Evolutionary conservation across 2,113 vertebrate genomes (phyloP).

Genomic region (Callipepla squamata): DNA sequence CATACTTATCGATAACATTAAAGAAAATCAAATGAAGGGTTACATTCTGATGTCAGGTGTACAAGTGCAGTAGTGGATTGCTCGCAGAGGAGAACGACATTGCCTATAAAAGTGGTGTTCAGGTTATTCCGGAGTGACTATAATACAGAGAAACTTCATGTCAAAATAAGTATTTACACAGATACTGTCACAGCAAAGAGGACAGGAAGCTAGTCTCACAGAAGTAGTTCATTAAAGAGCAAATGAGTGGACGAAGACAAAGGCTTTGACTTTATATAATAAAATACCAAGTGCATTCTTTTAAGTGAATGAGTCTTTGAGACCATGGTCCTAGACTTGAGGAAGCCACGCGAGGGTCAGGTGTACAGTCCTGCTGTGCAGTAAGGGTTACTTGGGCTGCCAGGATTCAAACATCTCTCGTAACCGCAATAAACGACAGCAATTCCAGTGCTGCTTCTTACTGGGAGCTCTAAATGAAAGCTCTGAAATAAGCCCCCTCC

Average conservation of each 20-base stretch:
- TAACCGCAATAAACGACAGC: not conserved
- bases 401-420: not conserved
- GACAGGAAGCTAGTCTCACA: constrained; percentile 58
- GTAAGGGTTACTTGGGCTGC: not conserved
- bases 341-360: constrained; percentile 56
- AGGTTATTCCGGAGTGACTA: constrained; percentile 47
- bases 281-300: constrained; percentile 72
- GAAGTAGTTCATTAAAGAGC: constrained; percentile 46
- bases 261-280: constrained; percentile 68
- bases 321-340: constrained; percentile 52
- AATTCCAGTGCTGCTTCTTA: constrained; percentile 21
- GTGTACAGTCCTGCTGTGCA: constrained; percentile 11
- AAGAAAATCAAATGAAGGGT: constrained; percentile 38
- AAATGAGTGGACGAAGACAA: constrained; percentile 38
- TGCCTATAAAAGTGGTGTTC: constrained; percentile 56
- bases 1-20: constrained; percentile 3
- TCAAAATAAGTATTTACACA: constrained; percentile 64
- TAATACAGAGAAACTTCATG: constrained; percentile 58
- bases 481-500: not conserved
- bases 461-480: not conserved
- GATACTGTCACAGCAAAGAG: constrained; percentile 61
- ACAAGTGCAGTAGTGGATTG: constrained; percentile 63
- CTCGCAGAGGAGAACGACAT: not conserved
- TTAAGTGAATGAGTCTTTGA: constrained; percentile 66
- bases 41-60: constrained; percentile 73